Base-by-base conservation (phyloP, 2,797 vertebrate genomes). In the Clamator glandarius region DNA sequence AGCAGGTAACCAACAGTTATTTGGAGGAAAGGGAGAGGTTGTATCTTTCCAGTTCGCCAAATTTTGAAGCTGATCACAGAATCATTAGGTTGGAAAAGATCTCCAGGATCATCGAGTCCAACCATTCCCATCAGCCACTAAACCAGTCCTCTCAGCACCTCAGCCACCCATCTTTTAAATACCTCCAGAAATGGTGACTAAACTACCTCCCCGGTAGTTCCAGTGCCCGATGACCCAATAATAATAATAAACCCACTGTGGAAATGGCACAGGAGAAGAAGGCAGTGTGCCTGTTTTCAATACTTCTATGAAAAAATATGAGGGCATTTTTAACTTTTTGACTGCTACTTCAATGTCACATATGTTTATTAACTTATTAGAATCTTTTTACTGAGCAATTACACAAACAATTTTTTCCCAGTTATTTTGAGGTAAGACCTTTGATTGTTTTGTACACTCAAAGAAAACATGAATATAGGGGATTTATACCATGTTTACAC, bases 281-380 rank as follows among this genome's bases (percentile, higher is more conserved):
- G 5, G 4, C 3, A 1, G 2, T 12, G n/a, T 11, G 9, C 5
- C 2, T 28, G 14, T 13, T 62, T 78, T 59, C 23, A 69, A 58
- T 41, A 39, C 1, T 46, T 52, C 35, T 13, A 15, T 46, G 63
- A 61, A 44, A 68, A 25, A 21, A 77, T 63, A 63, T 11, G 8
- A 25, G 23, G 29, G 5, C 52, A 58, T 78, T 64, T 64, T 17
- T 51, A 15, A 69, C 35, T 91, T 54, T 68, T 41, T 36, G 52
- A 61, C 29, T 69, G 46, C 67, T 59, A 70, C 39, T 66, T 29
- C 29, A 73, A 52, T 20, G 7, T 63, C 58, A 46, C 6, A 42
- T 54, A 68, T 1, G 1, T 21, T 57, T 67, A 61, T 51, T 70
- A 42, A 77, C 28, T 77, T 77, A 50, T 46, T 80, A 54, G 29